These are phyloP conservation scores for Hypotaenidia philippensis DNA, from an alignment of 2,797 vertebrate species.

Conservation along the genomic window DNA sequence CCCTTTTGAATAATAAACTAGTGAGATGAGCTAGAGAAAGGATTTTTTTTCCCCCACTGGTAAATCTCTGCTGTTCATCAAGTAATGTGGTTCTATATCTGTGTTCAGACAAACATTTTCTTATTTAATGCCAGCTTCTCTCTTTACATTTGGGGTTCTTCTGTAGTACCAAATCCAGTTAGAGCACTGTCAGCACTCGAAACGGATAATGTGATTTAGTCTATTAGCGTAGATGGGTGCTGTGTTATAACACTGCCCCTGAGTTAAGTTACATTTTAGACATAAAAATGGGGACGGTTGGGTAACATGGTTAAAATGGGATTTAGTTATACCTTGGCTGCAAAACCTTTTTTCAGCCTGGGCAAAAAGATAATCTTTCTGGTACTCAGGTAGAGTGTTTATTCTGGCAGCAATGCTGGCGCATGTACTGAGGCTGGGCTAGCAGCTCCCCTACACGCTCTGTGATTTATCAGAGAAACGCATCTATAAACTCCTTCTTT, in stretches of 20 bases:
- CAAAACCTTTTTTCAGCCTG: background rate
- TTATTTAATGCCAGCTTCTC: background rate
- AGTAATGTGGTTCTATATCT: background rate
- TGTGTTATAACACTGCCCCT: background rate
- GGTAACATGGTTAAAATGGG: background rate
- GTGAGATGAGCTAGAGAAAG: background rate
- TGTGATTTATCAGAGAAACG: background rate
- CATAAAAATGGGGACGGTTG: background rate
- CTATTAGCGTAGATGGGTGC: background rate
- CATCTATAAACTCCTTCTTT: background rate
- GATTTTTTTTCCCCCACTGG: rapidly evolving
- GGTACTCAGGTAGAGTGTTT: background rate
- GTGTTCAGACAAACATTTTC: background rate
- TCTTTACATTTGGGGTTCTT: background rate
- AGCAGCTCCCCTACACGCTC: background rate
- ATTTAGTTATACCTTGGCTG: background rate
- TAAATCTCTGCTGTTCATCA: background rate
- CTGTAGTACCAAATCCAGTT: slow-evolving; percentile 29
- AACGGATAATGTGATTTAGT: slow-evolving; percentile 31
- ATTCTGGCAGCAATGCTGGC: background rate
- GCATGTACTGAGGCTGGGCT: background rate
- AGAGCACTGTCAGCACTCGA: background rate
- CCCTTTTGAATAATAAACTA: background rate
- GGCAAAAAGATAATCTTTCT: background rate
- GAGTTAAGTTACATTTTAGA: background rate